Conservation (phyloP, 2,113 vertebrate species). For the Diadophis punctatus region DNA sequence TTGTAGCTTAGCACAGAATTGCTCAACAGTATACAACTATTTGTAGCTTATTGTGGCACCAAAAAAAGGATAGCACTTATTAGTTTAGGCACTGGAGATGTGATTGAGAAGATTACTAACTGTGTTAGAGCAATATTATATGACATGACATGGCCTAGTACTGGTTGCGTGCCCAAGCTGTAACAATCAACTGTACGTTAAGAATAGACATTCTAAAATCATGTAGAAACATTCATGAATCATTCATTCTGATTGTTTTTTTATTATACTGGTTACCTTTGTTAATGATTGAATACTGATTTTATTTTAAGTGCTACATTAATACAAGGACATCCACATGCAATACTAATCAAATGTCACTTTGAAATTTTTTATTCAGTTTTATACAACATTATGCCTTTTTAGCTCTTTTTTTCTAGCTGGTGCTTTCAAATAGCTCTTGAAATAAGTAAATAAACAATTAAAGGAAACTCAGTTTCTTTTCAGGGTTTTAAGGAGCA, state of each 20-base stretch:
- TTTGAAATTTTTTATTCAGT: background rate
- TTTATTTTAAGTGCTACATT: background rate
- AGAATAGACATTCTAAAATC: background rate
- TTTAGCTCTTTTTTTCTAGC: background rate
- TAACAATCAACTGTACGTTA: background rate
- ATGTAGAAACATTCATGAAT: background rate
- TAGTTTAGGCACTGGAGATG: background rate
- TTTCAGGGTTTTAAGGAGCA: background rate
- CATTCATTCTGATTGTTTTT: background rate
- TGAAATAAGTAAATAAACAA: background rate
- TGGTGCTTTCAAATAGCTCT: background rate
- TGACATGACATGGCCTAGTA: background rate
- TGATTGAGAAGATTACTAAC: background rate
- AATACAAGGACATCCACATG: background rate
- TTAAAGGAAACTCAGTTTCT: background rate
- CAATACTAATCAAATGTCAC: background rate
- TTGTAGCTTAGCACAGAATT: background rate
- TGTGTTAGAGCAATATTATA: background rate
- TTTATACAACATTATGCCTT: background rate
- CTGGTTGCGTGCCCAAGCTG: background rate
- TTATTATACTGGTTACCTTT: background rate
- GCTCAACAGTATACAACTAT: background rate
- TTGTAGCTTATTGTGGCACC: background rate
- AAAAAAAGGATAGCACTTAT: background rate
- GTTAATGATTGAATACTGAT: background rate